Conservation (phyloP, 1,140 invertebrate genomes). For the Platorchestia sp. region DNA sequence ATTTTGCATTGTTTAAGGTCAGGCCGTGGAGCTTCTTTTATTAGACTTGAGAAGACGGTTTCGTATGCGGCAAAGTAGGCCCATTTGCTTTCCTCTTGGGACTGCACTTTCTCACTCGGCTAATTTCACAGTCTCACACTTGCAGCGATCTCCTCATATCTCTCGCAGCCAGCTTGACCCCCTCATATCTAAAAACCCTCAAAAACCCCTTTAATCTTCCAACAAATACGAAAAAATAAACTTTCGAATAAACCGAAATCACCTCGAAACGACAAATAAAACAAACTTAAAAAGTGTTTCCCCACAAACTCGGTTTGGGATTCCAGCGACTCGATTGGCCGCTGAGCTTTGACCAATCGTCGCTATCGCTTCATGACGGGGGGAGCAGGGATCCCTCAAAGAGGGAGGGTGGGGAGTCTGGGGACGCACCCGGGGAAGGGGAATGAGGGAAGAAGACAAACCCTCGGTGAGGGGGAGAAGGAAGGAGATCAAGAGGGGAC, state of each 20-base stretch:
- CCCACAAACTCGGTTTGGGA: constrained; percentile 54
- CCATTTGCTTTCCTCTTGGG: constrained; percentile 47
- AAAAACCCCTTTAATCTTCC: constrained; percentile 55
- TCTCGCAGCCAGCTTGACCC: not conserved
- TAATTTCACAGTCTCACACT: constrained; percentile 55
- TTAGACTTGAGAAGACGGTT: constrained; percentile 45
- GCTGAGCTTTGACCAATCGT: constrained; percentile 51
- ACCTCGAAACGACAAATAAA: constrained; percentile 55
- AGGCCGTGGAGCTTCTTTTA: not conserved
- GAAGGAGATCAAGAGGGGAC: not conserved
- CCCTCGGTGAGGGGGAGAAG: constrained; percentile 6
- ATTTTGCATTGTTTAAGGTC: constrained; percentile 45
- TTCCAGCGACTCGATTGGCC: constrained; percentile 35
- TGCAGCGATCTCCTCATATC: constrained; percentile 45
- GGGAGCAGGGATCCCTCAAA: not conserved
- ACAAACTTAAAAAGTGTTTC: constrained; percentile 54
- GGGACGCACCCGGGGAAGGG: not conserved
- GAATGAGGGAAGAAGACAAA: not conserved
- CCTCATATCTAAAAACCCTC: constrained; percentile 54
- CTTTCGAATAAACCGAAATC: constrained; percentile 55
- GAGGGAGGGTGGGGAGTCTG: not conserved
- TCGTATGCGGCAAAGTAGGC: constrained; percentile 51
- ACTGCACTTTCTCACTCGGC: constrained; percentile 46
- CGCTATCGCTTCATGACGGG: constrained; percentile 3
- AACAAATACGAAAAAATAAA: constrained; percentile 56